Conservation (phyloP, 64 coral and sea anemone genomes). For the Acropora tenuis region DNA sequence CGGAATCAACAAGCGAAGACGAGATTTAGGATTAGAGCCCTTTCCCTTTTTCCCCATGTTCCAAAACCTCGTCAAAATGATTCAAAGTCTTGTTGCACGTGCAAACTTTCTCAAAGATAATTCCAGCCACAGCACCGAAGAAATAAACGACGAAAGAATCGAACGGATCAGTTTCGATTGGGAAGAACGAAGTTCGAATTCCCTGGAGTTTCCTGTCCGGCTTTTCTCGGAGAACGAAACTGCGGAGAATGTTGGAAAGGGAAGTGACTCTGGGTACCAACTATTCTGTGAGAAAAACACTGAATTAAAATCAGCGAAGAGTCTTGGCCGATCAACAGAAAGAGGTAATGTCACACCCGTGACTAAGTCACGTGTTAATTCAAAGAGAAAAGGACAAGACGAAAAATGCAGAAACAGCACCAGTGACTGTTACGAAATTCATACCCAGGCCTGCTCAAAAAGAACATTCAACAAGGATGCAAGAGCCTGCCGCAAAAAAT, state of each 20-base stretch:
- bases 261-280: neutral
- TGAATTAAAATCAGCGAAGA: neutral
- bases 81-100: neutral
- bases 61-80: constrained; percentile 7
- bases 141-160: neutral
- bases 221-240: neutral
- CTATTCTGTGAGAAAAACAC: neutral
- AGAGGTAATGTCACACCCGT: neutral
- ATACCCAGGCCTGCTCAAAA: neutral
- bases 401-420: neutral
- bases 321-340: neutral
- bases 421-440: neutral
- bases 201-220: neutral
- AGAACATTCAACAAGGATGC: neutral
- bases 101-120: neutral
- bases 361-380: neutral
- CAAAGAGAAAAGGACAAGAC: neutral
- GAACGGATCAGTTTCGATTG: neutral
- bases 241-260: neutral
- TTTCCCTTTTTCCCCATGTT: neutral
- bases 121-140: neutral
- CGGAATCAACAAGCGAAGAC: neutral
- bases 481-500: neutral
- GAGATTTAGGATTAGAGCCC: neutral
- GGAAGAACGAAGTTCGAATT: neutral